Evolutionary conservation across 2,113 vertebrate genomes (phyloP).

Genomic region (Plecturocebus donacophilus): DNA sequence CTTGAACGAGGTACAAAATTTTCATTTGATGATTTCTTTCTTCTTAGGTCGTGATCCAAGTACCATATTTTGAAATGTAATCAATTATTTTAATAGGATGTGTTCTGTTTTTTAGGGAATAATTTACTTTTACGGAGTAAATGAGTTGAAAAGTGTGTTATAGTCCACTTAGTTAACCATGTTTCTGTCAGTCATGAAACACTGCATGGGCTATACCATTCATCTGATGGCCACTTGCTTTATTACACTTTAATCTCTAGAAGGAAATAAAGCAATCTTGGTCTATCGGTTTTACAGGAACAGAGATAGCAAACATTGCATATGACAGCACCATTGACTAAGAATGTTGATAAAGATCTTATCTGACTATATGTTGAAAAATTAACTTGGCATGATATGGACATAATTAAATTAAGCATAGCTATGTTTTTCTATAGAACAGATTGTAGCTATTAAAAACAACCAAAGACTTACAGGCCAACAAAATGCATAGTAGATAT

Average conservation of each 20-base stretch:
- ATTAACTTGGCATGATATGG: neutral
- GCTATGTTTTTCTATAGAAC: neutral
- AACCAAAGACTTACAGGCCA: neutral
- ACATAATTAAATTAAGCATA: neutral
- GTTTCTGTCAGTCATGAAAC: neutral
- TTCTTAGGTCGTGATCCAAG: neutral
- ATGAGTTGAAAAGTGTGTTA: neutral
- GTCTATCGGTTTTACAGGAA: neutral
- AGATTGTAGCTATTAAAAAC: neutral
- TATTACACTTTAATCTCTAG: neutral
- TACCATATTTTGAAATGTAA: neutral
- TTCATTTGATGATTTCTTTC: neutral
- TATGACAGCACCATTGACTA: neutral
- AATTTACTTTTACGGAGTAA: neutral
- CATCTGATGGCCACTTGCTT: neutral
- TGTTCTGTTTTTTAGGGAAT: neutral
- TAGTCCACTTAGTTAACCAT: neutral
- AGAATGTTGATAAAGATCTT: neutral
- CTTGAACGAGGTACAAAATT: neutral
- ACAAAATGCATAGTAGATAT: neutral
- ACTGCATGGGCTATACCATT: neutral
- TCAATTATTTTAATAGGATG: neutral
- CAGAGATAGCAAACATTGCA: neutral
- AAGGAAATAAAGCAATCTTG: slow-evolving; percentile 12
- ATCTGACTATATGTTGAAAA: neutral